Percentiles rank a stretch among this genome's conserved stretches.
Evolutionary conservation across 1,140 invertebrate species (phyloP).

Genomic region (Diachasma alloeum): DNA sequence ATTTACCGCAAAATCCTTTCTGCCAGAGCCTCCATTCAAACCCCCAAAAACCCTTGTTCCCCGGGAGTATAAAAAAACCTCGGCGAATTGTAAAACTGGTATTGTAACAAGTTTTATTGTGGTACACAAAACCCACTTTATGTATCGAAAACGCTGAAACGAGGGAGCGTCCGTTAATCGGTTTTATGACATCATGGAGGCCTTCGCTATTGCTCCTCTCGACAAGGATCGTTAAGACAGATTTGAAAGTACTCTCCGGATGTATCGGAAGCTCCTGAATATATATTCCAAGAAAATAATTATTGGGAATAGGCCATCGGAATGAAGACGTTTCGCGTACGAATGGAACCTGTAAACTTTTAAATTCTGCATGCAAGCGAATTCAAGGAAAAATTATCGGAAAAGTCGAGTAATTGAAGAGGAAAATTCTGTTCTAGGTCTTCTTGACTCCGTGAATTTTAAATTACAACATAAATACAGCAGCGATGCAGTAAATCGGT

Average conservation of each 20-base stretch:
- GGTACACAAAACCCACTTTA: neutral
- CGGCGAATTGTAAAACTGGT: neutral
- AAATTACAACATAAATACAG: too few relatives aligned
- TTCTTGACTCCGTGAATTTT: too few relatives aligned
- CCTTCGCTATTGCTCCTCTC: neutral
- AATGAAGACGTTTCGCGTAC: neutral
- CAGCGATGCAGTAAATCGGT: too few relatives aligned
- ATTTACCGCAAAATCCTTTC: neutral
- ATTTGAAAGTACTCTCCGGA: neutral
- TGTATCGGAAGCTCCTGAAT: neutral
- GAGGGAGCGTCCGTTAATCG: neutral
- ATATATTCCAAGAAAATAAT: neutral
- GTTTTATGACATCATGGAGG: constrained; percentile 7
- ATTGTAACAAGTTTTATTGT: neutral
- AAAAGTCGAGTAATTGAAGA: too few relatives aligned
- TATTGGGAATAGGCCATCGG: neutral
- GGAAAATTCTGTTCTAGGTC: too few relatives aligned
- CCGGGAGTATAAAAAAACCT: neutral
- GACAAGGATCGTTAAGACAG: constrained; percentile 6
- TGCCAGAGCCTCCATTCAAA: neutral
- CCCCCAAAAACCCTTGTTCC: neutral
- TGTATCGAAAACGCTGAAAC: neutral
- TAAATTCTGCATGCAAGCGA: neutral
- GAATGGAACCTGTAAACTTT: neutral
- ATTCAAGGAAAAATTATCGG: too few relatives aligned